Base-by-base conservation (phyloP, 2,113 vertebrate genomes). In the Oncorhynchus masou region DNA sequence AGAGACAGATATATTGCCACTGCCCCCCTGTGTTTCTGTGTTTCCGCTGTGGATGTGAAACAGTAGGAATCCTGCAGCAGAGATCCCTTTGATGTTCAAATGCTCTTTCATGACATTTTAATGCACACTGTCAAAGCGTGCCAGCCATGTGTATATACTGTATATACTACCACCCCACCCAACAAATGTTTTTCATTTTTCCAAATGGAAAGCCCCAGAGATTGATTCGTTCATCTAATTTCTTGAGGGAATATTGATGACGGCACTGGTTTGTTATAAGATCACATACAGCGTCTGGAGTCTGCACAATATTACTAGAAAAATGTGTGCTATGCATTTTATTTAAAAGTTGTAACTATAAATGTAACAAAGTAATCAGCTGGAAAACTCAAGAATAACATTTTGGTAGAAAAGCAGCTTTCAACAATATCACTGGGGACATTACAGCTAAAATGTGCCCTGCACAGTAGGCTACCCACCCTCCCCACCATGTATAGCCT, bases 401-500 rank as follows among this genome's bases (percentile, higher is more conserved):
- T 25, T 67, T 67, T 27, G 25, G 2, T 13, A 1, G 45, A 9
- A 76, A 77, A 71, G 3, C 27, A 57, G 70, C 60, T 64, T 67
- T 83, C 5, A 71, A 5, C 29, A 77, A 81, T 69, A 81, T 67
- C 11, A 16, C 69, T 19, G 65, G 77, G 77, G 84, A 71, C 79
- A 74, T 78, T 84, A 69, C 60, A 51, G 76, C 67, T 78, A 81
- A 70, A 76, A 78, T 85, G 59, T 70, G 83, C 77, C 66, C 79
- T 81, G 81, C 83, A 86, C 82, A 83, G 78, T 89, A 82, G 84
- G 39, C 39, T 45, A 45, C 78, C 70, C 64, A 77, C 75, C 78
- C 76, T 83, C 54, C 29, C 74, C 74, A 74, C 86, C 86, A 84
- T 82, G 83, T 89, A 85, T 90, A 87, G 84, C 78, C 78, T 45